These are phyloP conservation scores for Ictalurus furcatus DNA, from an alignment of 2,113 vertebrate species.

Conservation along the genomic window DNA sequence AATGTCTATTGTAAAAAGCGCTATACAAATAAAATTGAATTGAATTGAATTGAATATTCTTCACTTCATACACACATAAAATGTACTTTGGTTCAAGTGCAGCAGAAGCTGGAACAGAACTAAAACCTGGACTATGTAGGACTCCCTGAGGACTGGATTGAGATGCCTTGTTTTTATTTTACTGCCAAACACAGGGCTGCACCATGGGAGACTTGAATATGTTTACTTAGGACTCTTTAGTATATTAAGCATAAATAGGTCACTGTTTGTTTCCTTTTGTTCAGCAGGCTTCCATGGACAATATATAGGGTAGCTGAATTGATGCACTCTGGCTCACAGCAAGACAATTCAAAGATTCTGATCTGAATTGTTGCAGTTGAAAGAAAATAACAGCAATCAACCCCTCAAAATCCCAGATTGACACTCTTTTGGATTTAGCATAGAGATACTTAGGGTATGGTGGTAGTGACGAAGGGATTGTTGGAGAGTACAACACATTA, in stretches of 20 bases:
- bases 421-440: conserved; percentile 39
- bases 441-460: conserved; percentile 20
- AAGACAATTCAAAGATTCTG: conserved; percentile 4
- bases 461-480: no score
- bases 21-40: no score
- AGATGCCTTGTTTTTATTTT: background rate
- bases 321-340: conserved; percentile 5
- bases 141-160: background rate
- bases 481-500: no score
- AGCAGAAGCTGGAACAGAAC: background rate
- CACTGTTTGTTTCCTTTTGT: background rate
- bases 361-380: conserved; percentile 25
- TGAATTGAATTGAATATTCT: no score
- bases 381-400: conserved; percentile 3
- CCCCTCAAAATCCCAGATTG: background rate
- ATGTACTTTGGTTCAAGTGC: background rate
- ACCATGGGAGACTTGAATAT: background rate
- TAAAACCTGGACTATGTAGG: background rate
- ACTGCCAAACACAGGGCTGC: conserved; percentile 1
- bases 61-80: background rate
- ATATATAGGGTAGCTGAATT: conserved; percentile 2
- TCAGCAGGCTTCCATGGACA: conserved; percentile 11
- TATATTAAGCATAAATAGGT: conserved; percentile 17
- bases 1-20: no score
- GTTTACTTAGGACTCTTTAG: background rate